Percentiles rank a stretch among this genome's conserved stretches.
Conservation (phyloP, 2,888 invertebrate species). For the Notodonta dromedarius region DNA sequence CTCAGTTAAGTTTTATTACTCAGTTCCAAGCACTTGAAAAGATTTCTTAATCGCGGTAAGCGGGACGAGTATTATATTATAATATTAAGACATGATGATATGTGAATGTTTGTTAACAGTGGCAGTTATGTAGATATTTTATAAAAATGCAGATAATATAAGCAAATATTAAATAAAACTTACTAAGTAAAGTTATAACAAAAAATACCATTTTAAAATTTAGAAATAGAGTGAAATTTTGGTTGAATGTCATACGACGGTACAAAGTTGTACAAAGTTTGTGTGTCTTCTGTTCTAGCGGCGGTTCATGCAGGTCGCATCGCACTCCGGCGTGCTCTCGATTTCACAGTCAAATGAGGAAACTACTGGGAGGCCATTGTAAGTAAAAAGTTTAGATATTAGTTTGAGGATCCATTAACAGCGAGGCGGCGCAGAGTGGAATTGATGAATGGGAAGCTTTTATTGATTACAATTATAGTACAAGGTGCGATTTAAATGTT, state of each 20-base stretch:
- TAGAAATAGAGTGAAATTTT: not conserved
- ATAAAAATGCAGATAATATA: not conserved
- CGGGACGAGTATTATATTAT: too few species aligned
- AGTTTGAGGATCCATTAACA: not conserved
- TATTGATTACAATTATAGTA: too few species aligned
- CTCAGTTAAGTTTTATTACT: conserved; percentile 1
- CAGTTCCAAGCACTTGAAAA: not conserved
- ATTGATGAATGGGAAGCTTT: too few species aligned
- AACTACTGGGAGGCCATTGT: conserved; percentile 7
- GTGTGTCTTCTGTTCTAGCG: not conserved
- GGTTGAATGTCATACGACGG: not conserved
- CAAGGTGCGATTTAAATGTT: too few species aligned
- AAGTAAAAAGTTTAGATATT: not conserved
- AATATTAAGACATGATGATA: too few species aligned
- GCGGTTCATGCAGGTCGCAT: not conserved
- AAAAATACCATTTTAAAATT: too few species aligned
- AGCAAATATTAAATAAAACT: not conserved
- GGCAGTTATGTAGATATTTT: too few species aligned
- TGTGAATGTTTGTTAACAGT: too few species aligned
- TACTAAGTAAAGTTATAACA: not conserved
- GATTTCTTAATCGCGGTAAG: too few species aligned
- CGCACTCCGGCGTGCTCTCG: conserved; percentile 7
- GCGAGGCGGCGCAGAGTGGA: not conserved
- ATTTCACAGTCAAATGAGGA: conserved; percentile 3
- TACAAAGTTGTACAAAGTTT: not conserved